Percentiles rank a stretch among this genome's conserved stretches.
Evolutionary conservation across 2,113 vertebrate genomes (phyloP).

Genomic region (Etia nguti): DNA sequence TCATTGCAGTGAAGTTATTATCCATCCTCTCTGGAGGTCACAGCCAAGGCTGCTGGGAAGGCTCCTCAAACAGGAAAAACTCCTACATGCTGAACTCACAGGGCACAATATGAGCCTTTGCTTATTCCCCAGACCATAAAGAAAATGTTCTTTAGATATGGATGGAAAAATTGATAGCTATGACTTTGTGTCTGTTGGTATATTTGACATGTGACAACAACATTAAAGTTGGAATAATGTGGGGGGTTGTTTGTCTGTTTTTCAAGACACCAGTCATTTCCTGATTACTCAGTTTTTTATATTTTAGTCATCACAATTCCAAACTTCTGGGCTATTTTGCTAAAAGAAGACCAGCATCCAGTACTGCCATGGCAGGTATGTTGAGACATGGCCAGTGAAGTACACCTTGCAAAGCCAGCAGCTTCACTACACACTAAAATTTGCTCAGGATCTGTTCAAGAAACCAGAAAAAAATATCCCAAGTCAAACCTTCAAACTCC

Average conservation of each 20-base stretch:
- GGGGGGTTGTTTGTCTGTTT: neutral
- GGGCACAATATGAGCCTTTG: neutral
- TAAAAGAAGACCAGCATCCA: neutral
- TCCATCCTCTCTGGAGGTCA: conserved; percentile 50
- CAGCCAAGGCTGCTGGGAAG: conserved; percentile 25
- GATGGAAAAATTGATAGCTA: neutral
- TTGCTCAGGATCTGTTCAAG: neutral
- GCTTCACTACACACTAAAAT: neutral
- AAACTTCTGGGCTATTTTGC: neutral
- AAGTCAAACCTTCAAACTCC: neutral
- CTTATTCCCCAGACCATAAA: conserved; percentile 1
- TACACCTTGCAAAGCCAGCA: too few species aligned
- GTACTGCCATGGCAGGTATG: neutral
- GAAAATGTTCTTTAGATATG: neutral
- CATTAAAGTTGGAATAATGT: neutral
- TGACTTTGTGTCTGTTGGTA: neutral
- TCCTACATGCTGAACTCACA: conserved; percentile 24
- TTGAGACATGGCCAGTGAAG: neutral
- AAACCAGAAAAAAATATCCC: neutral
- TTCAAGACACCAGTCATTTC: neutral
- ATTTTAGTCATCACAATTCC: neutral
- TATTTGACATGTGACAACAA: neutral
- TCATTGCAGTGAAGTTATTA: conserved; percentile 48
- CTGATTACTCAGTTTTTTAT: neutral
- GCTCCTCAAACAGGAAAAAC: conserved; percentile 35